Base-by-base conservation (phyloP, 2,113 vertebrate genomes). In the Rhombomys opimus region DNA sequence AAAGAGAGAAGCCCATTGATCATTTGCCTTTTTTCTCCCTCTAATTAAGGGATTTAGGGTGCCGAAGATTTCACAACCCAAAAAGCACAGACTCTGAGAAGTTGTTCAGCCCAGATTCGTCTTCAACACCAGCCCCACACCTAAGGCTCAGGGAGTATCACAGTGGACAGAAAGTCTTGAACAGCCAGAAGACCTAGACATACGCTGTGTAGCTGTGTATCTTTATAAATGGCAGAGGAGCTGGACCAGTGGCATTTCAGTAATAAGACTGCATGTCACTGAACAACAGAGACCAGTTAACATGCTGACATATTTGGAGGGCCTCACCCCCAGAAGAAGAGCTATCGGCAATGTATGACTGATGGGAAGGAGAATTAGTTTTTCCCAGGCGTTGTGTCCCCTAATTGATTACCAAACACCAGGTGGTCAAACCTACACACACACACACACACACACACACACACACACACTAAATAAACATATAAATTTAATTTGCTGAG, bases 31-130 rank as follows among this genome's bases (percentile, higher is more conserved):
- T 95, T 38, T 87, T 90, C 63, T 89, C 67, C 68, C 95, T 95
- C 57, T 92, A 92, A 93, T 96, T 94, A 97, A 97, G 41, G 96
- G 92, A 95, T 95, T 96, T 97, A 94, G 65, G 15, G 54, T 87
- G 52, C 87, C 87, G 65, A 92, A 73, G 91, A 87, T 97, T 97
- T 97, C 82, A 41, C 54, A 91, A 98, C 52, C 15, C 2, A 5
- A 1, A 90, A 84, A 80, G 77, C 86, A 89, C 35, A 61, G 77
- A 20, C 32, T 72, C 88, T 63, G 59, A 46, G 85, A 73, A 89
- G 27, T 72, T 54, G 61, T 54, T 27, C 22, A 88, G 81, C 32
- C 75, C 67, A 70, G 67, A 70, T 54, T 61, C 63, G 70, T 81
- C 73, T 76, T 52, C 27, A 35, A 52, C 61, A 50, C 2, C 18